Evolutionary conservation across 2,888 invertebrate genomes (phyloP).

Genomic region (Xestia sexstrigata): DNA sequence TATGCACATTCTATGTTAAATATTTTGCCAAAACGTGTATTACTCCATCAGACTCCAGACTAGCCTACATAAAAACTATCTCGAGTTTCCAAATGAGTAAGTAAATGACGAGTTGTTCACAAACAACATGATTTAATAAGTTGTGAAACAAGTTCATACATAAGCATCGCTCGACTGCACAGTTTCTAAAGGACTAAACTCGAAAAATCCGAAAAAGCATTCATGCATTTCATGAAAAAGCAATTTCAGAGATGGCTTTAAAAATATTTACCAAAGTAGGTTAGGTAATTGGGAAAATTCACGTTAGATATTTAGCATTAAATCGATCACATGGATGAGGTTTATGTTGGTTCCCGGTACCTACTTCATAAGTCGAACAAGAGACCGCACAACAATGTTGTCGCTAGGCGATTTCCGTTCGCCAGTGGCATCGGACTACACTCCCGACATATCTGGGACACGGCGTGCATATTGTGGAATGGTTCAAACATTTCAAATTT

Average conservation of each 20-base stretch:
- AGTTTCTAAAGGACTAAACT: neutral
- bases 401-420: conserved; percentile 88
- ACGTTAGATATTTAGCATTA: conserved; percentile 14
- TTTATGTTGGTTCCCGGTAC: conserved; percentile 43
- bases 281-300: conserved; percentile 1
- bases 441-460: conserved; percentile 87
- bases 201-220: no score
- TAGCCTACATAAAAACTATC: no score
- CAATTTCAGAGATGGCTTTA: neutral
- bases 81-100: neutral
- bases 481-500: conserved; percentile 61
- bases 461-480: conserved; percentile 74
- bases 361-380: conserved; percentile 69
- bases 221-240: neutral
- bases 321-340: conserved; percentile 49
- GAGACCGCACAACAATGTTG: conserved; percentile 87
- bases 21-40: neutral
- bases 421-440: conserved; percentile 78
- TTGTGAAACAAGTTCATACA: neutral
- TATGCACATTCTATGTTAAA: neutral
- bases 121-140: neutral
- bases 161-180: neutral
- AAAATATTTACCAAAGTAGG: neutral
- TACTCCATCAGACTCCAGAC: neutral
- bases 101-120: neutral